These are phyloP conservation scores for Aplodontia rufa DNA, from an alignment of 2,113 vertebrate genomes.

Conservation along the genomic window DNA sequence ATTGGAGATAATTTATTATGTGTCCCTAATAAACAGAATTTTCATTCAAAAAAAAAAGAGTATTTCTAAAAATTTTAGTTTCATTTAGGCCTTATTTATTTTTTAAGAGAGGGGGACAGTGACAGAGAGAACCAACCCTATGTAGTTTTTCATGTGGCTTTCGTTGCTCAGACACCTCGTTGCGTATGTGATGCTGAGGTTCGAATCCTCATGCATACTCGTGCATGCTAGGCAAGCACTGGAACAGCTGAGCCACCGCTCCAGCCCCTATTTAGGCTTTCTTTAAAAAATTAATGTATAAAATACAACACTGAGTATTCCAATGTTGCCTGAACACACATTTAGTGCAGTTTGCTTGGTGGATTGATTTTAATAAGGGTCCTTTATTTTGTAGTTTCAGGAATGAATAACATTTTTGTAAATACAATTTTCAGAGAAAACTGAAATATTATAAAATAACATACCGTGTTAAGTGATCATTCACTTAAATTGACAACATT, in stretches of 20 bases:
- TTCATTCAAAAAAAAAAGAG: too few relatives aligned
- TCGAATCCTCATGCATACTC: too few relatives aligned
- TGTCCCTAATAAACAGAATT: too few relatives aligned
- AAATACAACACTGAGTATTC: background rate
- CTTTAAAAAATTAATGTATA: slow-evolving; percentile 30
- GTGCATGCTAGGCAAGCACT: too few relatives aligned
- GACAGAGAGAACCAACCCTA: too few relatives aligned
- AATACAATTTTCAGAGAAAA: background rate
- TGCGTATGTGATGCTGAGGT: too few relatives aligned
- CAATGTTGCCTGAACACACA: background rate
- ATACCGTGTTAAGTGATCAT: background rate
- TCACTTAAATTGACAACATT: background rate
- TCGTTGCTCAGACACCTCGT: too few relatives aligned
- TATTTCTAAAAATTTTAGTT: slow-evolving; percentile 3
- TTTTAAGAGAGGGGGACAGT: too few relatives aligned
- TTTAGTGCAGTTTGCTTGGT: background rate
- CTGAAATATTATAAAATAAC: background rate
- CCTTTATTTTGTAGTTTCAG: background rate
- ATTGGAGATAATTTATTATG: too few relatives aligned
- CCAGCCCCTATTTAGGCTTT: too few relatives aligned
- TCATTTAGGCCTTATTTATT: background rate
- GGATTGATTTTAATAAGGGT: background rate
- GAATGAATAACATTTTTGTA: slow-evolving; percentile 17
- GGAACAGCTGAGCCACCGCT: too few relatives aligned
- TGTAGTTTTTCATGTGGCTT: too few relatives aligned